These are phyloP conservation scores for Theonella swinhoei DNA, from an alignment of 37 sponge, comb jelly and placozoan species.

Conservation along the genomic window DNA sequence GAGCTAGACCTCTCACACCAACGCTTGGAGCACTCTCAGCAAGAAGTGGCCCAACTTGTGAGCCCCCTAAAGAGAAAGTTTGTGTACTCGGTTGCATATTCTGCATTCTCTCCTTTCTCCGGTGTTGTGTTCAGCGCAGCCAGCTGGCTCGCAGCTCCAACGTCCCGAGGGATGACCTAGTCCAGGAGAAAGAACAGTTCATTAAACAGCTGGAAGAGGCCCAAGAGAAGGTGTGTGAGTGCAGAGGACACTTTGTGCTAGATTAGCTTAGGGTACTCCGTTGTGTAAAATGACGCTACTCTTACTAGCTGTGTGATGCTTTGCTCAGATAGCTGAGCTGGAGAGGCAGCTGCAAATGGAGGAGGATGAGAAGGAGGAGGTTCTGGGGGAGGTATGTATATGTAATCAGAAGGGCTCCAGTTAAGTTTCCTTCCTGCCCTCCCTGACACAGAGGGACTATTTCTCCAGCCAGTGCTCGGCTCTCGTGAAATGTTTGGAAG, in stretches of 20 bases:
- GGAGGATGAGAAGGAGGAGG: slow-evolving; percentile 72
- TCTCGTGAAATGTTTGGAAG: slow-evolving; percentile 46
- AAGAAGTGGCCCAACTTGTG: slow-evolving; percentile 28
- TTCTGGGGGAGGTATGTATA: not conserved
- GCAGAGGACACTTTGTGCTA: too few relatives aligned
- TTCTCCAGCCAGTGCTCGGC: slow-evolving; percentile 44
- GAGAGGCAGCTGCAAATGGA: slow-evolving; percentile 43
- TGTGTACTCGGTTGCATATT: too few relatives aligned
- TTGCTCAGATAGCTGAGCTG: slow-evolving; percentile 9
- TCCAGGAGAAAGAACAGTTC: slow-evolving; percentile 36
- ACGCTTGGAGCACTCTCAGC: not conserved
- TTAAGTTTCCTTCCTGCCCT: too few relatives aligned
- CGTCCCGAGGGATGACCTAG: not conserved
- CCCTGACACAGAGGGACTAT: slow-evolving; percentile 35
- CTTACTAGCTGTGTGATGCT: not conserved
- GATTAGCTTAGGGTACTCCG: not conserved
- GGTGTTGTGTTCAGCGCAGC: too few relatives aligned
- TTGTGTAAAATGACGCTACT: not conserved
- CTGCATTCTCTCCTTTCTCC: too few relatives aligned
- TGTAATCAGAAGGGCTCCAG: not conserved
- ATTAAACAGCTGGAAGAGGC: slow-evolving; percentile 42
- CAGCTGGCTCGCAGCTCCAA: slow-evolving; percentile 17
- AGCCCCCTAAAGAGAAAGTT: too few relatives aligned
- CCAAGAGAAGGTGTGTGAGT: slow-evolving; percentile 24
- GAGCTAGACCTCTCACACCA: slow-evolving; percentile 28